Evolutionary conservation across 2,113 vertebrate genomes (phyloP).

Genomic region (Ophthalmolycus amberensis): DNA sequence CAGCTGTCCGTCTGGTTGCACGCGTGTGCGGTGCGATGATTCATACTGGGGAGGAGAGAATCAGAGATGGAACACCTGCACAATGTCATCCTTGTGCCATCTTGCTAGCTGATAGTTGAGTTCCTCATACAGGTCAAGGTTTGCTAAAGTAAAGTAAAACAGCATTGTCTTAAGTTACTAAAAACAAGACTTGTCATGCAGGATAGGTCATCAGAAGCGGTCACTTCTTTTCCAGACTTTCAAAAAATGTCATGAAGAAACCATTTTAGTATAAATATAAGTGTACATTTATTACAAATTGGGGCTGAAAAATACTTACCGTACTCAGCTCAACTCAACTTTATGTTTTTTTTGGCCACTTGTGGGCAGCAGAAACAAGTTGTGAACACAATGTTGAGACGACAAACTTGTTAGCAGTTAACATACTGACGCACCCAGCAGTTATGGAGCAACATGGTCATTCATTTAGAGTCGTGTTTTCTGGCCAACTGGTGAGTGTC

Average conservation of each 20-base stretch:
- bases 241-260: neutral
- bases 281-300: neutral
- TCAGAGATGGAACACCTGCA: conserved; percentile 60
- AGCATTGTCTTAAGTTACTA: neutral
- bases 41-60: conserved; percentile 32
- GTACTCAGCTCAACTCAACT: neutral
- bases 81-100: conserved; percentile 60
- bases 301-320: neutral
- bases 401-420: neutral
- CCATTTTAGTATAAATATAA: neutral
- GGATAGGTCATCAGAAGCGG: neutral
- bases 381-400: neutral
- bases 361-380: neutral
- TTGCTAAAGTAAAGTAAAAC: neutral
- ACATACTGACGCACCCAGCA: neutral
- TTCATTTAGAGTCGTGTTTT: neutral
- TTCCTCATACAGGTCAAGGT: conserved; percentile 30
- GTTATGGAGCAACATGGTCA: neutral
- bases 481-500: neutral
- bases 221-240: neutral
- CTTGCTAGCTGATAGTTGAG: conserved; percentile 38
- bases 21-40: conserved; percentile 48
- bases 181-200: neutral
- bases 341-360: neutral
- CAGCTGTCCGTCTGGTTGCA: conserved; percentile 34